These are phyloP conservation scores for human (Homo sapiens) DNA, from an alignment of 2,113 vertebrate genomes.

Conservation along the genomic window DNA sequence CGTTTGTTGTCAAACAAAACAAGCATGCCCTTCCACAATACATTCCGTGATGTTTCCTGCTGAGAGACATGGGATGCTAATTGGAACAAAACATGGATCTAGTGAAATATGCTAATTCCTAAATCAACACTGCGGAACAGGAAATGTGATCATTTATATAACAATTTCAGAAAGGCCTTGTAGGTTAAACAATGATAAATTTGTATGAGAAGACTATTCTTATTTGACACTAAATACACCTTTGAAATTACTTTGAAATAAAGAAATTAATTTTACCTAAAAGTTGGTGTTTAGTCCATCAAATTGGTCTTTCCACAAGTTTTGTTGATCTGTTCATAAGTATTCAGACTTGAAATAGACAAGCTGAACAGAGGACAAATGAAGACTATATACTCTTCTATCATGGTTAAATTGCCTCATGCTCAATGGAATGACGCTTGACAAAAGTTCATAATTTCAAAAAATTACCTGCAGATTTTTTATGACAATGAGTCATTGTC, in stretches of 20 bases:
- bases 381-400: not conserved
- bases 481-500: not conserved
- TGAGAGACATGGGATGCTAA: not conserved
- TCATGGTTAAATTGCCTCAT: not conserved
- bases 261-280: not conserved
- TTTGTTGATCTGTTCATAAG: not conserved
- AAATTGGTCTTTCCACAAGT: not conserved
- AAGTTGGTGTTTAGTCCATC: not conserved
- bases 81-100: not conserved
- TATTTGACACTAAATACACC: not conserved
- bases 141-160: not conserved
- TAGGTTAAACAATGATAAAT: not conserved
- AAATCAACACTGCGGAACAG: not conserved
- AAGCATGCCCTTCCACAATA: not conserved
- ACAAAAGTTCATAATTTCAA: not conserved
- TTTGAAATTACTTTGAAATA: constrained; percentile 5
- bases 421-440: not conserved
- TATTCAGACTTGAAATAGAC: not conserved
- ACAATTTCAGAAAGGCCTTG: not conserved
- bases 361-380: not conserved
- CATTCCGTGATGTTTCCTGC: not conserved
- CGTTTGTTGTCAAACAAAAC: not conserved
- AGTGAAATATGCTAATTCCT: not conserved
- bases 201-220: not conserved
- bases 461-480: not conserved